These are phyloP conservation scores for Grallaria varia DNA, from an alignment of 2,113 vertebrate species.

Conservation along the genomic window DNA sequence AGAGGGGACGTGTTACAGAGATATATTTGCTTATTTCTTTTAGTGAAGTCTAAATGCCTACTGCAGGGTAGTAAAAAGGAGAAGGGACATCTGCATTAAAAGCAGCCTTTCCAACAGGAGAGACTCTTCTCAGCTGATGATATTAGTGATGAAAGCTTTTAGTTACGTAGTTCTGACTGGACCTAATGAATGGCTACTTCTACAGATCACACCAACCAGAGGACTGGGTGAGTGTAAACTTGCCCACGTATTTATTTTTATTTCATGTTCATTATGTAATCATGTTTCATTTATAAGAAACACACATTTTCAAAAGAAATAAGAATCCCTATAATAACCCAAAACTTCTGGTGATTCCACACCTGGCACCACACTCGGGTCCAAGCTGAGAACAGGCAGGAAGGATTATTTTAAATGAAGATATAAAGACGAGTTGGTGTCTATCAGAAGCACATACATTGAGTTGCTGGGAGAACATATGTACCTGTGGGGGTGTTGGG, in stretches of 20 bases:
- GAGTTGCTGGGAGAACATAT: neutral
- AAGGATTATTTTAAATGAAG: neutral
- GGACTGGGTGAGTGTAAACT: fast-evolving
- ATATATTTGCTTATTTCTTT: neutral
- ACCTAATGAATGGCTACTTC: neutral
- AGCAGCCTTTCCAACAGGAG: neutral
- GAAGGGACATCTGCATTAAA: neutral
- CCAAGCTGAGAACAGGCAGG: neutral
- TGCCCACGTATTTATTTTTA: neutral
- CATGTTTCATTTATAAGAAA: neutral
- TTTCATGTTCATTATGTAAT: neutral
- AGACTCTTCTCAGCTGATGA: neutral
- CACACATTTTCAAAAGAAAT: neutral
- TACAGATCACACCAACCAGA: neutral
- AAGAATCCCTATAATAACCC: neutral
- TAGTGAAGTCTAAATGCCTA: neutral
- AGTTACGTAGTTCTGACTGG: neutral
- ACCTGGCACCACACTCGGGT: neutral
- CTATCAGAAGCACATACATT: neutral
- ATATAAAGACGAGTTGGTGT: neutral
- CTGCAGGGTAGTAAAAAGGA: too few species aligned
- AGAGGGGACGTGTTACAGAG: neutral
- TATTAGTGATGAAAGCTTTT: neutral
- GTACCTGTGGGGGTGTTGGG: neutral
- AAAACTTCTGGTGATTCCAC: neutral